Conservation (phyloP, 2,113 vertebrate species). For the Microtus pennsylvanicus region DNA sequence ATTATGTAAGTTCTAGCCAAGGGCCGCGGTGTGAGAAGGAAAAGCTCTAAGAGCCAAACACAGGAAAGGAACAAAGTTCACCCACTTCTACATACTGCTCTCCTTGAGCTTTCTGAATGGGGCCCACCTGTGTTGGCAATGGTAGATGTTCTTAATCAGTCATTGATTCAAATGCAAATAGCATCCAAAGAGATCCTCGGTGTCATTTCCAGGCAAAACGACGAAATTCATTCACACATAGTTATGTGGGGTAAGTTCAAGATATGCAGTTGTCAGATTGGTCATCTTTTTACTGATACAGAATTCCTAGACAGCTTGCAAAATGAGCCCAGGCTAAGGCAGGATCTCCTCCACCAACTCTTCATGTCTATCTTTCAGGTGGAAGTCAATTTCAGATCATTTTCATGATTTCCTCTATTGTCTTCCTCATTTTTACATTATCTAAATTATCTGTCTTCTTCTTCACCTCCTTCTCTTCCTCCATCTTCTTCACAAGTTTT, state of each 20-base stretch:
- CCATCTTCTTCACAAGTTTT: neutral
- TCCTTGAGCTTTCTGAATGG: neutral
- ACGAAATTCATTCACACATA: neutral
- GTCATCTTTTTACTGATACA: neutral
- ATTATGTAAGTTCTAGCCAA: neutral
- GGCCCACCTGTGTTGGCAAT: neutral
- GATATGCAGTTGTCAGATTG: neutral
- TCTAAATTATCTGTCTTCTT: neutral
- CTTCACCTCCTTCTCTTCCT: neutral
- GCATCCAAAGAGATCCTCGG: too few species aligned
- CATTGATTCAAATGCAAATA: neutral
- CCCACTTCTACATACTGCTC: neutral
- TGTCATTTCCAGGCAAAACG: neutral
- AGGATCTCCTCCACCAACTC: neutral
- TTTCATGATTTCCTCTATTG: neutral
- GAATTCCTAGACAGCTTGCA: neutral
- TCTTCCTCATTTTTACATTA: neutral
- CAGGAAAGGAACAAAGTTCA: neutral
- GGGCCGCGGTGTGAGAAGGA: neutral
- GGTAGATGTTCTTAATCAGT: neutral
- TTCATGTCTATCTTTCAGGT: neutral
- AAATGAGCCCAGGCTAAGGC: neutral
- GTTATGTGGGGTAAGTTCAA: neutral
- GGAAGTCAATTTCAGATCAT: neutral
- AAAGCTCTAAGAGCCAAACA: neutral